Percentiles rank a stretch among this genome's conserved stretches.
phyloP scores from a whole-genome alignment of 2,113 vertebrate genomes.

The Periophthalmodon schlosseri region DNA sequence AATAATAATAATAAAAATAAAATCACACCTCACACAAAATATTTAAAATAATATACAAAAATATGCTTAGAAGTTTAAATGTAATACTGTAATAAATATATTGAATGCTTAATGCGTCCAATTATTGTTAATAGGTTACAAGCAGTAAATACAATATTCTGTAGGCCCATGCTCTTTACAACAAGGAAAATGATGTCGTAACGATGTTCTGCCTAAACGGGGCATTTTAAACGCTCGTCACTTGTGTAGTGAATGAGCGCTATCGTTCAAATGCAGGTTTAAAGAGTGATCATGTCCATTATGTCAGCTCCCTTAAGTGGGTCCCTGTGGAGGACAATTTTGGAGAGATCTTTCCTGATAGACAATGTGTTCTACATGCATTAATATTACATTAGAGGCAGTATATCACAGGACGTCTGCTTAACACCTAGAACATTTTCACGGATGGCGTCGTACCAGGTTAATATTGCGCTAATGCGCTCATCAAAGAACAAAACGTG shows the following conservation, averaged over 20 bases:
- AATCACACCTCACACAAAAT: too few species aligned
- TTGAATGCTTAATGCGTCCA: too few species aligned
- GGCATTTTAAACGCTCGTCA: slow-evolving; percentile 46
- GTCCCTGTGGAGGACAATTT: slow-evolving; percentile 76
- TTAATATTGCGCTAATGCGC: slow-evolving; percentile 61
- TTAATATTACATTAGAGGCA: slow-evolving; percentile 78
- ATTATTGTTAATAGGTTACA: neutral
- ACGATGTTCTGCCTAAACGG: slow-evolving; percentile 15
- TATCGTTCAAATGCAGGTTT: slow-evolving; percentile 59
- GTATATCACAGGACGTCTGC: slow-evolving; percentile 66
- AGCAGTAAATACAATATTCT: too few species aligned
- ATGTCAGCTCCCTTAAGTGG: slow-evolving; percentile 70
- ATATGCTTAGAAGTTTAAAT: neutral
- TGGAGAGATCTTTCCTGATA: slow-evolving; percentile 74
- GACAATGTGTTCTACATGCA: slow-evolving; percentile 73
- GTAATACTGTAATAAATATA: too few species aligned
- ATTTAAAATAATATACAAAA: neutral
- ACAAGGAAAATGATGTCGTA: neutral
- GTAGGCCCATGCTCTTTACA: neutral
- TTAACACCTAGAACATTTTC: slow-evolving; percentile 70
- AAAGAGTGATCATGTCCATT: slow-evolving; percentile 74
- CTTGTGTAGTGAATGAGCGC: slow-evolving; percentile 44
- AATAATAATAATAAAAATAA: neutral
- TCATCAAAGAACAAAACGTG: slow-evolving; percentile 66
- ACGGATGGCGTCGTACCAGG: slow-evolving; percentile 71